Conservation (phyloP, 2,797 vertebrate genomes). For the Erpetoichthys calabaricus region DNA sequence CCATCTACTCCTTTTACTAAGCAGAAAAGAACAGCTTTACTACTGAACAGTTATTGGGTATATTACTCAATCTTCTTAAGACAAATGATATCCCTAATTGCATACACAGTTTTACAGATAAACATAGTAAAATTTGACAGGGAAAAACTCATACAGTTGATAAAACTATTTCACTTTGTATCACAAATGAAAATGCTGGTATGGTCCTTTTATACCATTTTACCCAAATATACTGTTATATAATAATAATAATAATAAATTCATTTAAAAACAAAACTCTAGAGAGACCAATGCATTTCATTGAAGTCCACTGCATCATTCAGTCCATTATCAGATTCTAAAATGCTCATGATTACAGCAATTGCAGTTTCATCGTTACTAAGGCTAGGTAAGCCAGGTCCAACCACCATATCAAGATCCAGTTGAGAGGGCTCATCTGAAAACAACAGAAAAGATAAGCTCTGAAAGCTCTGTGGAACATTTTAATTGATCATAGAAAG, state of each 20-base stretch:
- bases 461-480: not conserved
- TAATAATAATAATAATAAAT: conserved; percentile 2
- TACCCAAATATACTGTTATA: not conserved
- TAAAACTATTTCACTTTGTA: too few species aligned
- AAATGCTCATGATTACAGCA: conserved; percentile 82
- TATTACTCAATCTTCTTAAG: too few species aligned
- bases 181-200: too few species aligned
- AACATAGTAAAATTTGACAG: too few species aligned
- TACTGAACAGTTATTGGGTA: too few species aligned
- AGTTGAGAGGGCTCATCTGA: conserved; percentile 61
- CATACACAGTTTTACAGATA: too few species aligned
- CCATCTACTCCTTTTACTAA: too few species aligned
- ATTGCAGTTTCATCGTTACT: conserved; percentile 69
- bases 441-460: conserved; percentile 8
- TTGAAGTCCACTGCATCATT: conserved; percentile 66
- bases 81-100: too few species aligned
- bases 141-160: too few species aligned
- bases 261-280: conserved; percentile 22
- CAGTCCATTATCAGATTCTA: conserved; percentile 76
- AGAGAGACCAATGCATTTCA: conserved; percentile 77
- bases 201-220: too few species aligned
- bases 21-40: too few species aligned
- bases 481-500: too few species aligned
- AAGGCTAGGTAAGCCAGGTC: conserved; percentile 46
- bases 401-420: conserved; percentile 69